Conservation (phyloP, 2,888 invertebrate genomes). For the Chrysina gloriosa region DNA sequence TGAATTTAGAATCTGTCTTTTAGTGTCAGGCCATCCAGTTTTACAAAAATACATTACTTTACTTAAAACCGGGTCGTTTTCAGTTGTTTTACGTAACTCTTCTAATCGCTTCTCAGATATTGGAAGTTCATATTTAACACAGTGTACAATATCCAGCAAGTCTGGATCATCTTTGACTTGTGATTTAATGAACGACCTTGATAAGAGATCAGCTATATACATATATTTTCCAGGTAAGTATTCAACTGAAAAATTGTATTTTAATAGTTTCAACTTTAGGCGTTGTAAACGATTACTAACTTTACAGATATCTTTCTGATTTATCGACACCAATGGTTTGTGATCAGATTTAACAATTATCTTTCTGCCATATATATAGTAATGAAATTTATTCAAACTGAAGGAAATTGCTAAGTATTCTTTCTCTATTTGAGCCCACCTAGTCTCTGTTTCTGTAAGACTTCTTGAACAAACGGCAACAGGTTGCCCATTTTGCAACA, state of each 20-base stretch:
- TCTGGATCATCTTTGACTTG: neutral
- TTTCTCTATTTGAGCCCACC: constrained; percentile 49
- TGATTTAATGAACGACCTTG: neutral
- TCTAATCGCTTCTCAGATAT: too few relatives aligned
- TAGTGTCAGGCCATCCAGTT: too few relatives aligned
- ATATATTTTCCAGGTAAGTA: constrained; percentile 22
- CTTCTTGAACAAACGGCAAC: constrained; percentile 52
- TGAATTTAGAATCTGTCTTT: too few relatives aligned
- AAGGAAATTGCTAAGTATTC: too few relatives aligned
- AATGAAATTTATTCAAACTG: constrained; percentile 48
- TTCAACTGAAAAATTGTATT: too few relatives aligned
- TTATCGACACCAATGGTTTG: constrained; percentile 48
- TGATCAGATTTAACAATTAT: constrained; percentile 47
- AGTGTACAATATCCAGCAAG: neutral
- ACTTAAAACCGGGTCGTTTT: too few relatives aligned
- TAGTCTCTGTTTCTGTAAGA: constrained; percentile 46
- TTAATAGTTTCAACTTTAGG: constrained; percentile 50
- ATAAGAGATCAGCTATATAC: constrained; percentile 21
- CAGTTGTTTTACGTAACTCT: too few relatives aligned
- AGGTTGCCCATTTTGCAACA: constrained; percentile 48
- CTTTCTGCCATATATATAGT: too few relatives aligned
- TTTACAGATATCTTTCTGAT: constrained; percentile 47
- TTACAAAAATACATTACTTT: too few relatives aligned
- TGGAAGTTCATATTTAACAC: neutral
- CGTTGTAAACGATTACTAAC: constrained; percentile 47